These are phyloP conservation scores for Cephalopachus bancanus DNA, from an alignment of 2,797 vertebrate species.

Conservation along the genomic window DNA sequence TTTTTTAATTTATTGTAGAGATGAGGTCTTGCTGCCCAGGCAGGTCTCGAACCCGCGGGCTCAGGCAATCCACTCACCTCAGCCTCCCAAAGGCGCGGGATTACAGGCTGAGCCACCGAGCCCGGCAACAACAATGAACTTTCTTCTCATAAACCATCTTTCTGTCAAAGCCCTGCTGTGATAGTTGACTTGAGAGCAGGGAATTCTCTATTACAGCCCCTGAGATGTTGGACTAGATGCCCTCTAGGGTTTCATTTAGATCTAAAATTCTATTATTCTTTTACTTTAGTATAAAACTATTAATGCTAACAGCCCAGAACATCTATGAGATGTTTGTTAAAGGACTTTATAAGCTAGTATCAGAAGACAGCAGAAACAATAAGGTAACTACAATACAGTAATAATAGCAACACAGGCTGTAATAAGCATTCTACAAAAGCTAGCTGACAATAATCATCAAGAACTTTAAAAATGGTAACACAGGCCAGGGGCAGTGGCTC, in stretches of 20 bases:
- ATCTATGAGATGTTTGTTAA: not conserved
- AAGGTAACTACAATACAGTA: not conserved
- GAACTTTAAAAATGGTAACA: not conserved
- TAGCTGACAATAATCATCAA: not conserved
- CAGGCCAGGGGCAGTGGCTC: too few relatives aligned
- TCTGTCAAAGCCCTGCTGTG: not conserved
- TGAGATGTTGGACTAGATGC: not conserved
- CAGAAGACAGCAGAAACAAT: not conserved
- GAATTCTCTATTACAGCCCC: not conserved
- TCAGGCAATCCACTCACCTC: too few relatives aligned
- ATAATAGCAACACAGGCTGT: not conserved
- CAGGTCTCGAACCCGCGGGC: too few relatives aligned
- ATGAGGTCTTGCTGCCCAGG: too few relatives aligned
- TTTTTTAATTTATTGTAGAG: too few relatives aligned
- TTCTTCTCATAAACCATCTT: not conserved
- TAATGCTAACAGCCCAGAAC: not conserved
- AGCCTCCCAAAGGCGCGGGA: too few relatives aligned
- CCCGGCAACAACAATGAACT: not conserved
- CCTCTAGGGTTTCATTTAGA: not conserved
- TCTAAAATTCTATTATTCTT: not conserved
- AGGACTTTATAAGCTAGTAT: not conserved
- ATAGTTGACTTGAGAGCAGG: not conserved
- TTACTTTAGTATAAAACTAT: constrained; percentile 2
- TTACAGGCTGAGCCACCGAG: too few relatives aligned
- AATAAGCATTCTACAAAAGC: not conserved